phyloP scores from a whole-genome alignment of 2,113 vertebrate species.

The Ginglymostoma cirratum region DNA sequence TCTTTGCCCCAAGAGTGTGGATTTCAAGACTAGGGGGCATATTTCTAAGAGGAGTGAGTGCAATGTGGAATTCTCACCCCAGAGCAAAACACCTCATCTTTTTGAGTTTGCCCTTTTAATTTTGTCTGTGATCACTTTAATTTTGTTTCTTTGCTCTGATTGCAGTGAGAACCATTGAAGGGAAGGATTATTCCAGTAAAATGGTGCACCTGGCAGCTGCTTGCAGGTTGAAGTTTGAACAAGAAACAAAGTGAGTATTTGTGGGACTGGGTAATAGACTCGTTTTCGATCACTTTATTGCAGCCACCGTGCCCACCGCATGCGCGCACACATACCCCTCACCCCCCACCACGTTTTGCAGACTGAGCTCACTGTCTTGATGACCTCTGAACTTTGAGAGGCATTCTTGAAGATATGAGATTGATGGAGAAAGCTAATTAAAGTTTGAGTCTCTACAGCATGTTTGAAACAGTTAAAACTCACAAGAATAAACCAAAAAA shows the following conservation, averaged over 20 bases:
- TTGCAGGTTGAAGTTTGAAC: slow-evolving; percentile 64
- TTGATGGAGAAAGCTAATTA: background rate
- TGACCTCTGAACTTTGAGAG: background rate
- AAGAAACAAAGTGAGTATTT: slow-evolving; percentile 60
- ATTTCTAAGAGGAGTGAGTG: no score
- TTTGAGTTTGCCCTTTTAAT: background rate
- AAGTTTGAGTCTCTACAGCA: background rate
- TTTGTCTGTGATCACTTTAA: background rate
- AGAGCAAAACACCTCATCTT: background rate
- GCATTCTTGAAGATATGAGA: background rate
- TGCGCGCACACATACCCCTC: no score
- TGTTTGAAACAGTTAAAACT: background rate
- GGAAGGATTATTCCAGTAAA: slow-evolving; percentile 62
- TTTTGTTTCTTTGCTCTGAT: slow-evolving; percentile 19
- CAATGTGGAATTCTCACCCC: background rate
- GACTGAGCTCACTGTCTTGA: background rate
- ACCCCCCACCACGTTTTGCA: background rate
- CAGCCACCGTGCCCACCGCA: no score
- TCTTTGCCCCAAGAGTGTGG: no score
- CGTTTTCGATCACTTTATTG: no score
- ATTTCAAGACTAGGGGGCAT: no score
- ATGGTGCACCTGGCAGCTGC: slow-evolving; percentile 55
- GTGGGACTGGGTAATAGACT: background rate
- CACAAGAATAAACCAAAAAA: background rate
- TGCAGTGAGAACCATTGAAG: slow-evolving; percentile 49